Percentiles rank a stretch among this genome's conserved stretches.
These are phyloP conservation scores for Bungarus multicinctus DNA, from an alignment of 2,113 vertebrate genomes.

Conservation along the genomic window DNA sequence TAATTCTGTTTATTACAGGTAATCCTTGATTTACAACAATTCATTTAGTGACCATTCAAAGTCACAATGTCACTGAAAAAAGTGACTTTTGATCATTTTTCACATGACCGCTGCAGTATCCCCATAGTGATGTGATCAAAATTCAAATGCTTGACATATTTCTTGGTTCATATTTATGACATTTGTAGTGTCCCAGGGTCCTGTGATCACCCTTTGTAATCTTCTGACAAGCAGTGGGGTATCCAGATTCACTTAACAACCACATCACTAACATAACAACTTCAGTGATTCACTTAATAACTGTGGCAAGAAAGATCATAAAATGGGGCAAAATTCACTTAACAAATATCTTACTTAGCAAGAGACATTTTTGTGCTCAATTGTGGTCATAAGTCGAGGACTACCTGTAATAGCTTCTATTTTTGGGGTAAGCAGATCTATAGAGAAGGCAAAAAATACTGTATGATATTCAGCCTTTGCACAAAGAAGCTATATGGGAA, in stretches of 20 bases:
- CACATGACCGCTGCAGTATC: not conserved
- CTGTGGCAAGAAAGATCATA: not conserved
- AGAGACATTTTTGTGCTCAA: not conserved
- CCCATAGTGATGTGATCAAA: not conserved
- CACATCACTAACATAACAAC: not conserved
- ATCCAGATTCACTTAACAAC: not conserved
- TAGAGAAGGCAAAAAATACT: not conserved
- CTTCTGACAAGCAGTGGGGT: not conserved
- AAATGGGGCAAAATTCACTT: not conserved
- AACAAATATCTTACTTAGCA: not conserved
- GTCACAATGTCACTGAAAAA: not conserved
- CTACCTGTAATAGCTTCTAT: not conserved
- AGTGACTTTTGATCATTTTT: not conserved
- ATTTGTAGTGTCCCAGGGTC: not conserved
- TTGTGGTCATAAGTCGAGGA: not conserved
- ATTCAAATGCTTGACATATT: not conserved
- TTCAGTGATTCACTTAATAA: not conserved
- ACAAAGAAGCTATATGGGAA: not conserved
- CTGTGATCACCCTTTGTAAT: not conserved
- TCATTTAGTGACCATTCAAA: not conserved
- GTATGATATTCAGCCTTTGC: not conserved
- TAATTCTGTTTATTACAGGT: not conserved
- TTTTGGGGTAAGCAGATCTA: not conserved
- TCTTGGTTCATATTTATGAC: not conserved
- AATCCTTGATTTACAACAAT: not conserved